Percentiles rank a stretch among this genome's conserved stretches.
Conservation (phyloP, 2,888 invertebrate species). For the Lycaena phlaeas region DNA sequence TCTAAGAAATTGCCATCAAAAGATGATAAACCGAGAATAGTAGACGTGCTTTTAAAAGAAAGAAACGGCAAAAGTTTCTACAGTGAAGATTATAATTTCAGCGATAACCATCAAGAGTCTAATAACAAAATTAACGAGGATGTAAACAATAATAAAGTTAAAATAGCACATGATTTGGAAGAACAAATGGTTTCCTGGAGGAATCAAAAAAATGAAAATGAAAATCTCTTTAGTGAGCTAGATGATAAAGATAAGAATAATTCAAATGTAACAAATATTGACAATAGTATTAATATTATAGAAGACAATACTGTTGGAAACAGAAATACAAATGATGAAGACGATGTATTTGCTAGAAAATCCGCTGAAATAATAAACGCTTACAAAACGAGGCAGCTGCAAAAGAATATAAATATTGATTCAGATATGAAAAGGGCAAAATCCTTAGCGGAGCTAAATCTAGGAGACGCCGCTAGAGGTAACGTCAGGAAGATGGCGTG, state of each 20-base stretch:
- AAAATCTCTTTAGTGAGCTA: background rate
- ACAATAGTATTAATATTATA: background rate
- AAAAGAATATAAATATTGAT: constrained; percentile 15
- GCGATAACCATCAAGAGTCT: background rate
- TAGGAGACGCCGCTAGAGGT: constrained; percentile 39
- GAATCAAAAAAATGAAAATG: background rate
- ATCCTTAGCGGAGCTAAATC: constrained; percentile 42
- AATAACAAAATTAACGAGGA: background rate
- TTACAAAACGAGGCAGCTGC: constrained; percentile 5
- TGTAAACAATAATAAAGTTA: background rate
- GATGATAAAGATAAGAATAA: background rate
- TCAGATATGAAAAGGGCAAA: constrained; percentile 25
- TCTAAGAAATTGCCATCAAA: constrained; percentile 11
- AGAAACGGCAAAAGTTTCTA: background rate
- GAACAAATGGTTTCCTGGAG: background rate
- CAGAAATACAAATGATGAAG: background rate
- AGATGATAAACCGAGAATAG: constrained; percentile 34
- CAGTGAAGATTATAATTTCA: too few relatives aligned
- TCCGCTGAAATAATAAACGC: constrained; percentile 7
- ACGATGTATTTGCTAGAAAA: constrained; percentile 3
- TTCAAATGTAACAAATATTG: too few relatives aligned
- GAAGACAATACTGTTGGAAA: background rate
- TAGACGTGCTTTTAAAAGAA: constrained; percentile 34
- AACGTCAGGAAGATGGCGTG: constrained; percentile 38
- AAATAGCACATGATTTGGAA: background rate